Base-by-base conservation (phyloP, 2,888 invertebrate genomes). In the Ormyrus thymus region DNA sequence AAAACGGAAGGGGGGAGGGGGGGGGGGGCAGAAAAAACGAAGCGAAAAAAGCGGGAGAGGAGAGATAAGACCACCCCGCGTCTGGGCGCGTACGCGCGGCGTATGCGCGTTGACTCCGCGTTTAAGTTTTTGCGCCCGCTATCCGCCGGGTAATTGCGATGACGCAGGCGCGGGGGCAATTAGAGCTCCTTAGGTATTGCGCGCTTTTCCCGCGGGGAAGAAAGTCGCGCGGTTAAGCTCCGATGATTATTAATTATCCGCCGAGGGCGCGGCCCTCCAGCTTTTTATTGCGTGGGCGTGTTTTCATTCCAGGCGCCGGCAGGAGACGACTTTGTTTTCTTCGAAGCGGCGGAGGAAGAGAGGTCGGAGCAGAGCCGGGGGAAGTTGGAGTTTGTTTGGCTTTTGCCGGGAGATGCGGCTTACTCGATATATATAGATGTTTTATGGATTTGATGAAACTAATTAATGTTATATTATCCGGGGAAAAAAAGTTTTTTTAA, bases 241-340 rank as follows among this genome's bases (percentile, higher is more conserved):
- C 51, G 69, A 9, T 59, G 70, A 70, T 70, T 70, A 59, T 70
- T 70, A 59, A 69, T 69, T 58, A 58, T 59, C 58, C 29, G 29
- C 3, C 29, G 29, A 29, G 29, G 50, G 48, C 50, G 48, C 8
- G 45, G 10, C 29, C 29, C 29, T 4, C 29, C 29, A 4, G 10
- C 50, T 48, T 65, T 65, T 65, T 65, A 65, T 50, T 29, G 50
- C 64, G 50, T 15, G 15, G 64, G 48, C 64, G 64, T 65, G 50
- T 65, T 65, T 65, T 65, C 64, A 65, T 65, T 65, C 55, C 65
- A 51, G 55, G 29, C 48, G 48, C 9, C 10, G 46, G 46, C 2
- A 11, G 46, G 11, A 11, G 9, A 61, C 29, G 62, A 7, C 45
- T 62, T 45, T 29, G 8, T 66, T 53, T 66, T 43, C 51, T 61